Evolutionary conservation across 2,888 invertebrate genomes (phyloP).

Genomic region (Endotricha flammealis): DNA sequence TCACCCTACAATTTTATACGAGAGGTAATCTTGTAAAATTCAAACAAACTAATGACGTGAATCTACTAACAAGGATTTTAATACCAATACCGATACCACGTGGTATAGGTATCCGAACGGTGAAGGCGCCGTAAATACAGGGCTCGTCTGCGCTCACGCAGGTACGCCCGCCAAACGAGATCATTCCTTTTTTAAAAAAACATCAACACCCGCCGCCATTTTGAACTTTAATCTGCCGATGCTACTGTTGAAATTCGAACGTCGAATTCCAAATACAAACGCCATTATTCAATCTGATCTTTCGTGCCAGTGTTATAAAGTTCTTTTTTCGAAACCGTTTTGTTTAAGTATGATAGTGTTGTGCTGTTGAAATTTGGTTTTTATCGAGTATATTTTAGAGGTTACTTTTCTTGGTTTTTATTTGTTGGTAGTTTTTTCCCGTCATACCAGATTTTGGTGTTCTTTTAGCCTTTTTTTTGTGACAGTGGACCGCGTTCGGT

Average conservation of each 20-base stretch:
- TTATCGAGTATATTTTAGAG: conserved; percentile 30
- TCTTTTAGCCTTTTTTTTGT: conserved; percentile 65
- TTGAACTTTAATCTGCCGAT: conserved; percentile 31
- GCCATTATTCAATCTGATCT: conserved; percentile 73
- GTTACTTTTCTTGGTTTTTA: conserved; percentile 40
- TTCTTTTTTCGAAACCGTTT: conserved; percentile 61
- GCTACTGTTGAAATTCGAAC: conserved; percentile 33
- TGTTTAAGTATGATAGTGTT: conserved; percentile 32
- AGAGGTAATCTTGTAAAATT: conserved; percentile 33
- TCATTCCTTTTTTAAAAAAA: conserved; percentile 64
- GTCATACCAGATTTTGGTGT: conserved; percentile 69
- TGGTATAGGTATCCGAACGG: conserved; percentile 50
- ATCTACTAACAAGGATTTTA: conserved; percentile 71
- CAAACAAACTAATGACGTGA: conserved; percentile 53
- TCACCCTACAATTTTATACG: conserved; percentile 22
- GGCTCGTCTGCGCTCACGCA: conserved; percentile 70
- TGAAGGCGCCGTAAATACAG: conserved; percentile 76
- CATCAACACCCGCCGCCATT: conserved; percentile 25
- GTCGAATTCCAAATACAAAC: conserved; percentile 31
- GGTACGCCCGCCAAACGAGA: conserved; percentile 77
- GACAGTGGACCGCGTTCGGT: conserved; percentile 63
- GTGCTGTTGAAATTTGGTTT: conserved; percentile 24
- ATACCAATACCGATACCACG: conserved; percentile 56
- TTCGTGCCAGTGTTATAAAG: conserved; percentile 75
- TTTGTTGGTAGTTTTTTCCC: conserved; percentile 51